Base-by-base conservation (phyloP, 2,797 vertebrate genomes). In the Sphaeramia orbicularis region DNA sequence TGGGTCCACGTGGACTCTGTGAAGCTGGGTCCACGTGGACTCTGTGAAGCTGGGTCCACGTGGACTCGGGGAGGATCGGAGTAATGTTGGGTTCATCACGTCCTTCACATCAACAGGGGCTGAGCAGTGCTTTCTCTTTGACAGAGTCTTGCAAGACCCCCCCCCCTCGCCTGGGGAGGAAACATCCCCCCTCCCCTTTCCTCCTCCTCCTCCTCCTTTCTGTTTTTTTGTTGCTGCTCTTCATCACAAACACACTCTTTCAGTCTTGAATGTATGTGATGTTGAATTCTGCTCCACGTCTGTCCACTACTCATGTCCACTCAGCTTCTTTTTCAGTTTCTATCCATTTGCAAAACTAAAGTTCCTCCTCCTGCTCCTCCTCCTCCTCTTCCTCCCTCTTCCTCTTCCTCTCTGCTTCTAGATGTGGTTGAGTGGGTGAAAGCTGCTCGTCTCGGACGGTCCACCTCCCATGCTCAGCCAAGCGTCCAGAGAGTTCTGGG, bases 341-440 rank as follows among this genome's bases (percentile, higher is more conserved):
- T 75, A 70, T 80, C 72, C 56, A 35, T 83, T 77, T 71, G 41
- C 27, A 66, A 83, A 73, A 75, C 75, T 65, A 74, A 55, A 68
- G 81, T 72, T n/a, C n/a, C n/a, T n/a, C n/a, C n/a, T n/a, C n/a
- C n/a, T n/a, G n/a, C n/a, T n/a, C n/a, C n/a, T 43, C 71, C 74
- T n/a, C n/a, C n/a, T n/a, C n/a, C 38, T 58, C 61, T 50, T 59
- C 54, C 52, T 54, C 67, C 47, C 44, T 42, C 58, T 41, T 45
- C 14, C 36, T 37, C 45, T 50, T 67, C 64, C 53, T 57, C 50
- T 68, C 43, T 81, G 60, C 44, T n/a, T 84, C 86, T 92, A 99
- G 95, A 99, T 96, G 93, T 99, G 97, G 94, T 97, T 97, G 92
- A 99, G 94, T 72, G 97, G 94, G 93, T 97, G 96, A 91, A 98